These are phyloP conservation scores for Orchestia grillus DNA, from an alignment of 1,140 invertebrate species.

Conservation along the genomic window DNA sequence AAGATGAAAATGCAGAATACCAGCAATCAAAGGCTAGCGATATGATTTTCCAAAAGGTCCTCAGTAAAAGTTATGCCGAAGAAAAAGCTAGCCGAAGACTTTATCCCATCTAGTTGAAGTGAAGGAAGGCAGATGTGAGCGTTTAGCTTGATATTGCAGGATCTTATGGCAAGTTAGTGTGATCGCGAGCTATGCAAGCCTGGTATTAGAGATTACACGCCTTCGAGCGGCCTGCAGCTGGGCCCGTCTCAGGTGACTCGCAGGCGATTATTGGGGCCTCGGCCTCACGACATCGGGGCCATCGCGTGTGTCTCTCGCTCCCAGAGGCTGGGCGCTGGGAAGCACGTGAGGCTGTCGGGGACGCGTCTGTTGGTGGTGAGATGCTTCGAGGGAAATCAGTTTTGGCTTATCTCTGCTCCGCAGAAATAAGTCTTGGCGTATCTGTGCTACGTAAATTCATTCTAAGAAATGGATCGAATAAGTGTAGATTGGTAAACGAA, in stretches of 20 bases:
- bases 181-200: conserved; percentile 49
- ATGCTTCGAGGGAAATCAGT: no score
- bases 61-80: not conserved
- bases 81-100: conserved; percentile 30
- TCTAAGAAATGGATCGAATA: no score
- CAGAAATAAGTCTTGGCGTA: no score
- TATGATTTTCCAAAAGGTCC: not conserved
- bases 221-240: conserved; percentile 35
- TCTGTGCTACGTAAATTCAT: no score
- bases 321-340: not conserved
- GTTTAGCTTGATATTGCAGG: conserved; percentile 43
- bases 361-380: not conserved
- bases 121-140: conserved; percentile 15
- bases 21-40: not conserved
- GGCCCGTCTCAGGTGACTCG: not conserved
- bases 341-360: not conserved
- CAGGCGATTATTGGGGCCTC: not conserved
- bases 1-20: not conserved
- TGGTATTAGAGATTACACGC: conserved; percentile 37
- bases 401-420: no score
- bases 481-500: no score
- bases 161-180: conserved; percentile 52
- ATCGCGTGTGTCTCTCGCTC: not conserved
- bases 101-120: conserved; percentile 23
- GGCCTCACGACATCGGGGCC: not conserved